Evolutionary conservation across 2,888 invertebrate species (phyloP), one percentile per base, ranked within the genome.

Genomic region (Minunthozetes semirufus): DNA sequence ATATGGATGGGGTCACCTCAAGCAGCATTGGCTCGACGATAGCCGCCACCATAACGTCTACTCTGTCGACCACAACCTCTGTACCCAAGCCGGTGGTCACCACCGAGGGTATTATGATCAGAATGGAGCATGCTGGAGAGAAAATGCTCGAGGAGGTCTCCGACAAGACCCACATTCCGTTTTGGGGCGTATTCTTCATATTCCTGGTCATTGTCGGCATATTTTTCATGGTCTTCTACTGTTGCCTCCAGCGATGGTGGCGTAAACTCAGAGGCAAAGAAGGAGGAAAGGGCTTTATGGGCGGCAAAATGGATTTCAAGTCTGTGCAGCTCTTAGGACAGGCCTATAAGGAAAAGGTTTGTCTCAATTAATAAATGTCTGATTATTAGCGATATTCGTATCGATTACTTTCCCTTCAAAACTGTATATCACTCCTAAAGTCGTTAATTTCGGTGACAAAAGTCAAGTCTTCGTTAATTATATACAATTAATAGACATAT

Each of bases 291-390:
- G 76, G 77, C 74, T 70, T 77, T 38, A 76, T 76, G 29, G 78
- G 77, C 50, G 78, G 79, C n/a, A 79, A 78, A 75, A 78, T 79
- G 22, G 79, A 79, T 73, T 76, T 79, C 72, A 79, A 77, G 76
- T 77, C 77, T 56, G 77, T 79, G 82, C 95, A 96, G 83, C 88
- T 97, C 76, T 87, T 98, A 80, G 95, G 96, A 81, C 93, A 94
- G 81, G 93, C 95, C 77, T 94, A 94, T 87, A 97, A 97, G 85
- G 96, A 97, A 87, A 96, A 96, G 91, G 96, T 94, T 88, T 71
- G 59, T 59, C 13, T 9, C 5, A 25, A 9, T 53, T 13, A 25
- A 11, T 22, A 50, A 50, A 4, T 5, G 19, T 1, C n/a, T 50
- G 2, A 50, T 50, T 50, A 5, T 42, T 42, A 9, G 42, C 13